A percentile compares a stretch with the other conserved stretches of the same genome.
phyloP scores from a whole-genome alignment of 2,797 vertebrate species.

The Lycodopsis pacificus region DNA sequence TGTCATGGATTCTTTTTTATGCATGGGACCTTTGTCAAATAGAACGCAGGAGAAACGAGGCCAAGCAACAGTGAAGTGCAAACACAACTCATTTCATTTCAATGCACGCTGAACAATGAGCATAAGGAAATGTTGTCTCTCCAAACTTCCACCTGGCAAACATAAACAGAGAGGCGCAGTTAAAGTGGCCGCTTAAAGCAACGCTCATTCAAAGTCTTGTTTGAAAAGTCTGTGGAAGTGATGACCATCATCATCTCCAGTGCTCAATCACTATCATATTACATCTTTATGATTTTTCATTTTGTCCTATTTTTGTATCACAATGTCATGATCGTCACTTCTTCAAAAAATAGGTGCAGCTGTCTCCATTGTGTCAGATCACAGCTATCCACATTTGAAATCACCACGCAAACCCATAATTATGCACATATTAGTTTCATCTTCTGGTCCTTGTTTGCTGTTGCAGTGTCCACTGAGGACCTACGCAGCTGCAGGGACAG shows the following conservation, averaged over 20 bases:
- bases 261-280: background rate
- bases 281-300: background rate
- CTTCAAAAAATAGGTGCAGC: background rate
- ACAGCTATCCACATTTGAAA: background rate
- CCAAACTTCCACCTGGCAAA: conserved; percentile 62
- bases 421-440: background rate
- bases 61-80: conserved; percentile 46
- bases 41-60: conserved; percentile 38
- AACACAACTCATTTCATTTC: conserved; percentile 43
- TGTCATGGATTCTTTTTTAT: conserved; percentile 3
- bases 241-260: background rate
- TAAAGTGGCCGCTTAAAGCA: conserved; percentile 17
- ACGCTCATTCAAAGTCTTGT: background rate
- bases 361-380: background rate
- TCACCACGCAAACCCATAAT: background rate
- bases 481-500: background rate
- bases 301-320: background rate
- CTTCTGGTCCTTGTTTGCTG: background rate
- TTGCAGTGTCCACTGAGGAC: background rate
- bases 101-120: conserved; percentile 47
- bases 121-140: conserved; percentile 47
- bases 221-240: conserved; percentile 11
- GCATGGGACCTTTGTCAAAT: conserved; percentile 33
- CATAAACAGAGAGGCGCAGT: conserved; percentile 24
- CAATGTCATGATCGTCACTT: background rate